These are phyloP conservation scores for Leucophenga montana DNA, from an alignment of 2,888 invertebrate genomes.

Conservation along the genomic window DNA sequence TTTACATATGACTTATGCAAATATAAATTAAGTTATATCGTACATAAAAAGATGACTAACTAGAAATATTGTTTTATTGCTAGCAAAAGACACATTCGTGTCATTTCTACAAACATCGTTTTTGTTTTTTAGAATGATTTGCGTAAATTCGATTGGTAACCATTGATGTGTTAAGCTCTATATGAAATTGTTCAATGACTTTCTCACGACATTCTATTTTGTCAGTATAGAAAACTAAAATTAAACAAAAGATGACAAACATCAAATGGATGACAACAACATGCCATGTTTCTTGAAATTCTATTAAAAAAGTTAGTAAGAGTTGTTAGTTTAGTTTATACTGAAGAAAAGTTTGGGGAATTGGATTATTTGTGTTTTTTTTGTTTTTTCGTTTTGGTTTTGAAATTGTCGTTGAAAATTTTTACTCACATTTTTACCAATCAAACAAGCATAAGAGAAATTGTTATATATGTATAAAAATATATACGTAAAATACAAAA, in stretches of 20 bases:
- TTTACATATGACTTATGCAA: no score
- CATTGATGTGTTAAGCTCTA: no score
- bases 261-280: constrained; percentile 44
- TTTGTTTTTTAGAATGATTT: no score
- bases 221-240: constrained; percentile 9
- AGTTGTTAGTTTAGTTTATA: constrained; percentile 8
- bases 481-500: constrained; percentile 19
- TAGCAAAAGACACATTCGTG: no score
- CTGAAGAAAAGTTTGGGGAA: constrained; percentile 49
- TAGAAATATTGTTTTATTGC: no score
- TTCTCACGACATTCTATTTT: no score
- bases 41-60: no score
- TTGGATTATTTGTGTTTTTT: constrained; percentile 33
- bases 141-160: no score
- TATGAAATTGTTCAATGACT: no score
- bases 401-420: constrained; percentile 35
- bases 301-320: constrained; percentile 17
- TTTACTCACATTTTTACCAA: constrained; percentile 72
- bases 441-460: constrained; percentile 73
- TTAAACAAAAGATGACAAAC: constrained; percentile 24
- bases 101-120: no score
- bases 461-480: constrained; percentile 56
- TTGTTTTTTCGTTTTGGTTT: constrained; percentile 43
- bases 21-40: no score
- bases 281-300: constrained; percentile 39